Evolutionary conservation across 1,140 invertebrate species (phyloP), one percentile per base, ranked within the genome.

Genomic region (Bombus pascuorum): DNA sequence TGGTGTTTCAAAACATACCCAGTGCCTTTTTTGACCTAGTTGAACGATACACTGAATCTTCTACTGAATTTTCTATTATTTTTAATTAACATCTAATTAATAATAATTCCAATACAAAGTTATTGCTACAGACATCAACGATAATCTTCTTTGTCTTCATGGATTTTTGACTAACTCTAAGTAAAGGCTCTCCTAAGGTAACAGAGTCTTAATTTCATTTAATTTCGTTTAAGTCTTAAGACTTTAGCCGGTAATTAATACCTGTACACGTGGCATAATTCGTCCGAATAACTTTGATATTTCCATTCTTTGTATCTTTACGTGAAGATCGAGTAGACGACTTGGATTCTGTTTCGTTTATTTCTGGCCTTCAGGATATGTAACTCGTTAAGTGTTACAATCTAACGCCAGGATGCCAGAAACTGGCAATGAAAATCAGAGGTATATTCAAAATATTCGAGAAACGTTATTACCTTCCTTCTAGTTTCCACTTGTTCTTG

Each of bases 341-440:
- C n/a, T 72, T 62, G 80, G 28, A 44, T 34, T 74, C 13, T 62
- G 47, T 37, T 71, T 28, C 44, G 18, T 15, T 72, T 72, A 81
- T 81, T 81, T 81, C 47, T 72, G 47, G 79, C 39, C 15, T 32
- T 22, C 25, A n/a, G 34, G 2, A 70, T 28, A 34, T 57, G 78
- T 44, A 71, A 72, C 15, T 59, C 28, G 25, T 72, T 37, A 28
- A 39, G 12, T 15, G 47, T 42, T 72, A 71, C 68, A 57, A 57
- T 59, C 47, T 62, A 42, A 39, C 8, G 78, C 15, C 44, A 37
- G n/a, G 3, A 39, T 72, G 68, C 47, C 53, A 81, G 47, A 53
- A 70, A 37, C 68, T 9, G 28, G 39, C 79, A 53, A 22, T 53
- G 5, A 8, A 53, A 53, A 22, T 53, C 18, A 53, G 47, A 53